Base-by-base conservation (phyloP, 2,797 vertebrate genomes). In the Dermochelys coriacea region DNA sequence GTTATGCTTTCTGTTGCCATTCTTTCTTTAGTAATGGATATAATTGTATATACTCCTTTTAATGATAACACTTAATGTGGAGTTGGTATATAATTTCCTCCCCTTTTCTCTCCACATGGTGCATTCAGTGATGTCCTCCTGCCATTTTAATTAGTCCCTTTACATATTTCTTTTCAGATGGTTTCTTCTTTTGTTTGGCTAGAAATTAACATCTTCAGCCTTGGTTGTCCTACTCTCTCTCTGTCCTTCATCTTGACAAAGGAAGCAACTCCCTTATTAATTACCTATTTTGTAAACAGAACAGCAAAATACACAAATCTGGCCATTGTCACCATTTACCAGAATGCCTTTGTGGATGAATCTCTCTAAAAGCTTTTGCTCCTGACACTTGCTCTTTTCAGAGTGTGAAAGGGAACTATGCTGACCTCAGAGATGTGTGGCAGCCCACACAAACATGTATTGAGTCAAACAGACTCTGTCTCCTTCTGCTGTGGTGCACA, bases 401-500 rank as follows among this genome's bases (percentile, higher is more conserved):
- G 8, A 31, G 6, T 68, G 7, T 41, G 4, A 31, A 47, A 90
- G 84, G 9, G 3, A 50, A 11, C 34, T 77, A 49, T 77, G 45
- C 15, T 25, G 7, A 83, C 54, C 78, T 8, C 57, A 89, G 59
- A 50, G 31, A 84, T 21, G 82, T 85, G 10, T 6, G 77, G 29
- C 41, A 78, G 45, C 6, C 34, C 25, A 68, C 75, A 25, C 27
- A 93, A 84, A 86, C 90, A 84, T 15, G 9, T 18, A 54, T 54
- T 77, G 86, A 19, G n/a, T 81, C 6, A 61, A 78, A 45, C 50
- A 92, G 57, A 74, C 86, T 91, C 85, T 85, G 4, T 34, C 81
- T 92, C 80, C 21, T 64, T 81, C n/a, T 74, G 21, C 41, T 51
- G 4, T 12, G 23, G 29, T 29, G 82, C 16, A 77, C n/a, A 18